Evolutionary conservation across 2,113 vertebrate species (phyloP), one percentile per base, ranked within the genome.

Genomic region (Phrynocephalus versicolor): DNA sequence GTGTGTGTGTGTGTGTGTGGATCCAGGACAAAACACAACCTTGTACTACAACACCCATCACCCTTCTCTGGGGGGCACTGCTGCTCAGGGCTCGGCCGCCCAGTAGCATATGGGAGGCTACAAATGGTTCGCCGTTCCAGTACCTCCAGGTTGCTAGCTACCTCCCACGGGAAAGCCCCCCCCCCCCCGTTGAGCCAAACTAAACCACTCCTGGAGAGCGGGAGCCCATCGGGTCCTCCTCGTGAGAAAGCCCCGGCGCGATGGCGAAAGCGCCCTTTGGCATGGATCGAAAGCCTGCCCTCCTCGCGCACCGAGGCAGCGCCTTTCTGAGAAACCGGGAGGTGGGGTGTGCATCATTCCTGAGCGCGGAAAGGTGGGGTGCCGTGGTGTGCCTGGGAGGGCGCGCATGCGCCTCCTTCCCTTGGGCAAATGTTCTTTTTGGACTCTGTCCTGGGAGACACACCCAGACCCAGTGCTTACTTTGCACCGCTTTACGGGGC

Each of bases 371-470:
- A n/a, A n/a, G n/a, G n/a, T n/a, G n/a, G n/a, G n/a, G n/a, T n/a
- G n/a, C n/a, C n/a, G n/a, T n/a, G n/a, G n/a, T n/a, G n/a, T n/a
- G n/a, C n/a, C n/a, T n/a, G n/a, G 6, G 13, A 2, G 6, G 13
- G 30, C 19, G 27, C 5, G 27, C 27, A 5, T 39, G 37, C 7
- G 6, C 13, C 16, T 4, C 16, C 76, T 77, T 27, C 62, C 25
- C 35, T 8, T n/a, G 45, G 83, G 76, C 27, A 9, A 85, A 58
- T 45, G n/a, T 62, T 79, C 13, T 21, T 21, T 6, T 79, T 79
- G 84, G 84, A 85, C 75, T 85, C 65, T 78, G 75, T 33, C 64
- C 73, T 69, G 3, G 6, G 13, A 39, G 74, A 27, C 51, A 58
- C 84, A 72, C 76, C 83, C 75, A 45, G 27, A 14, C 64, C 75